Percentiles rank a stretch among this genome's conserved stretches.
Evolutionary conservation across 2,888 invertebrate species (phyloP).

Genomic region (Mechanitis messenoides): DNA sequence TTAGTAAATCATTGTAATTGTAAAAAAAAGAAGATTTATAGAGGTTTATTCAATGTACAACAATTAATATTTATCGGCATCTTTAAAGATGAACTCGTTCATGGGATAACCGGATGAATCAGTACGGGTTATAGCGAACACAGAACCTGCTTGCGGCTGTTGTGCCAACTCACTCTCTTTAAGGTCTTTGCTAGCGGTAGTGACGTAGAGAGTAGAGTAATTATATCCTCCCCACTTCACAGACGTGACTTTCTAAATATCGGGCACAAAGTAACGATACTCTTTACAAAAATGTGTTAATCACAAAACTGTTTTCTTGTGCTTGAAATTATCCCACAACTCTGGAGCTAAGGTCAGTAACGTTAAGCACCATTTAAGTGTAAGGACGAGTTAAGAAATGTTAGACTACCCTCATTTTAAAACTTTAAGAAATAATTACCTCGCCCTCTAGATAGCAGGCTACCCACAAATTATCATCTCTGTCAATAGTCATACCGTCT

Average conservation of each 20-base stretch:
- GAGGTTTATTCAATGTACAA: too few species aligned
- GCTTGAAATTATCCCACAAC: too few species aligned
- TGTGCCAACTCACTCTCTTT: slow-evolving; percentile 51
- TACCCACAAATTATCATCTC: slow-evolving; percentile 86
- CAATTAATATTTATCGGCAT: slow-evolving; percentile 51
- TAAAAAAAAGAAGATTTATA: too few species aligned
- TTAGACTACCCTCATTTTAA: too few species aligned
- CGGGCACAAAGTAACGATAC: too few species aligned
- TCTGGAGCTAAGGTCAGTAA: too few species aligned
- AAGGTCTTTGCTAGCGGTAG: slow-evolving; percentile 70
- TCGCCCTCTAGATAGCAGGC: slow-evolving; percentile 79
- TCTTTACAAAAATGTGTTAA: too few species aligned
- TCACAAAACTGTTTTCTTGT: too few species aligned
- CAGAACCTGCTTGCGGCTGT: slow-evolving; percentile 71
- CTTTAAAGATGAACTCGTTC: slow-evolving; percentile 55
- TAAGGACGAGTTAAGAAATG: too few species aligned
- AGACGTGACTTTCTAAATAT: slow-evolving; percentile 73
- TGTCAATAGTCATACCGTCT: slow-evolving; percentile 88
- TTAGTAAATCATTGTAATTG: too few species aligned
- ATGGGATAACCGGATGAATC: slow-evolving; percentile 62
- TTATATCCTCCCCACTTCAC: slow-evolving; percentile 82
- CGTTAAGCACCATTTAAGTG: too few species aligned
- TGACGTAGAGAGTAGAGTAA: slow-evolving; percentile 80
- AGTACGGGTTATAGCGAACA: slow-evolving; percentile 66
- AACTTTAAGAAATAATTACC: slow-evolving; percentile 50